Evolutionary conservation across 2,888 invertebrate species (phyloP).

Genomic region (Eupeodes latifasciatus): DNA sequence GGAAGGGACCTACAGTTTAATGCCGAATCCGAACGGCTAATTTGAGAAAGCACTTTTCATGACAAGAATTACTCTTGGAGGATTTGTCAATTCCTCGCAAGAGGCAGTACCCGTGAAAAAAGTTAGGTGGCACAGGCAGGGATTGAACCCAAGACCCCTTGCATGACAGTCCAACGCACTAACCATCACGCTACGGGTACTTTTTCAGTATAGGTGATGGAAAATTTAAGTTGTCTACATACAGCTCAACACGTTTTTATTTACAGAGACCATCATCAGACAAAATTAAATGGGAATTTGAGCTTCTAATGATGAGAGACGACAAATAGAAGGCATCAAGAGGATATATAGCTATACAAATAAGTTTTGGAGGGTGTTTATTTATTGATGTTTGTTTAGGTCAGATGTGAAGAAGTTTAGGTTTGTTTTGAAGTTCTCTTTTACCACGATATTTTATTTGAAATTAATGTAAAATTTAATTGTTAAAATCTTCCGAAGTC

Average conservation of each 20-base stretch:
- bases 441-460: not conserved
- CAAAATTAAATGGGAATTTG: slow-evolving; percentile 19
- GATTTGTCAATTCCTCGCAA: no score
- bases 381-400: slow-evolving; percentile 23
- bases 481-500: no score
- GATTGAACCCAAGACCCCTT: no score
- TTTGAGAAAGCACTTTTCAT: no score
- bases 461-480: no score
- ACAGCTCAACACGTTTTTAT: slow-evolving; percentile 19
- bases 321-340: not conserved
- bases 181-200: no score
- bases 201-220: slow-evolving; percentile 7
- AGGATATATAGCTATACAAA: not conserved
- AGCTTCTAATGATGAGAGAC: slow-evolving; percentile 16
- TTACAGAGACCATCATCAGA: not conserved
- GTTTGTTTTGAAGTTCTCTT: not conserved
- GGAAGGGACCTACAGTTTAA: no score
- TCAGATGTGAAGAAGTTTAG: not conserved
- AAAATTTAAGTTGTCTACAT: slow-evolving; percentile 49
- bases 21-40: no score
- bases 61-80: no score
- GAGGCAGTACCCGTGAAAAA: no score
- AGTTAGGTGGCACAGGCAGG: no score
- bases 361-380: not conserved
- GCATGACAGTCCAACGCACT: no score